Percentiles rank a stretch among this genome's conserved stretches.
These are phyloP conservation scores for Euproctis similis DNA, from an alignment of 2,888 invertebrate genomes.

Conservation along the genomic window DNA sequence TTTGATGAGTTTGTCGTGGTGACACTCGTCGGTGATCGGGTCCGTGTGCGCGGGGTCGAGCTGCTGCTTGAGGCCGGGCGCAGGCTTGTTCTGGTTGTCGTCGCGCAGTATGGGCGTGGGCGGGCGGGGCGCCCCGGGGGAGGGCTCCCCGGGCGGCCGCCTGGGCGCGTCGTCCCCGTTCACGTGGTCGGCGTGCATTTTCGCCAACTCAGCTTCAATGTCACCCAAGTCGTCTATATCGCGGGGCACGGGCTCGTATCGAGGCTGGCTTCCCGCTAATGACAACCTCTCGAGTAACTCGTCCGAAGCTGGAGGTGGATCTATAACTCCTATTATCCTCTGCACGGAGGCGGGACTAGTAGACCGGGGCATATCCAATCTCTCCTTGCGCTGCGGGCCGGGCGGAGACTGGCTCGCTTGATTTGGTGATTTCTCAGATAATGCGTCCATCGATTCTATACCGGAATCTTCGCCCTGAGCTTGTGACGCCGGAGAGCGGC, in stretches of 20 bases:
- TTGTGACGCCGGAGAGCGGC: conserved; percentile 67
- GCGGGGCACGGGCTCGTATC: conserved; percentile 50
- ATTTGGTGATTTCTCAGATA: conserved; percentile 94
- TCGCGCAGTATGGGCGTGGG: conserved; percentile 15
- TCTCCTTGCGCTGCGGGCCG: conserved; percentile 58
- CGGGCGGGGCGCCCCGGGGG: conserved; percentile 7
- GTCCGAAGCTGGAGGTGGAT: conserved; percentile 45
- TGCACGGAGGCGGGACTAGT: conserved; percentile 62
- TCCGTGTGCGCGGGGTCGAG: conserved; percentile 7
- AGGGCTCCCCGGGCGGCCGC: conserved; percentile 17
- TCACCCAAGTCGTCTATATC: conserved; percentile 76
- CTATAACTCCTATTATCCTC: conserved; percentile 61
- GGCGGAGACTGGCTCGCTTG: conserved; percentile 86
- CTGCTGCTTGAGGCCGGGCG: conserved; percentile 3
- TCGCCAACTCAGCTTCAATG: conserved; percentile 82
- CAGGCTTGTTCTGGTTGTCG: conserved; percentile 5
- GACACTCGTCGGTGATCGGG: conserved; percentile 10
- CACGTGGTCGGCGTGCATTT: conserved; percentile 75
- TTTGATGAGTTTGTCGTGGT: conserved; percentile 25
- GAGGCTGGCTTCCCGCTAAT: conserved; percentile 39
- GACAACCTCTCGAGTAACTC: conserved; percentile 47
- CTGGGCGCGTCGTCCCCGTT: conserved; percentile 52
- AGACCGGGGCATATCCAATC: conserved; percentile 60
- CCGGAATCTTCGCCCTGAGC: conserved; percentile 91
- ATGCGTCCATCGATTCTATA: conserved; percentile 93